Conservation (phyloP, 2,113 vertebrate species). For the Anthoscopus minutus region DNA sequence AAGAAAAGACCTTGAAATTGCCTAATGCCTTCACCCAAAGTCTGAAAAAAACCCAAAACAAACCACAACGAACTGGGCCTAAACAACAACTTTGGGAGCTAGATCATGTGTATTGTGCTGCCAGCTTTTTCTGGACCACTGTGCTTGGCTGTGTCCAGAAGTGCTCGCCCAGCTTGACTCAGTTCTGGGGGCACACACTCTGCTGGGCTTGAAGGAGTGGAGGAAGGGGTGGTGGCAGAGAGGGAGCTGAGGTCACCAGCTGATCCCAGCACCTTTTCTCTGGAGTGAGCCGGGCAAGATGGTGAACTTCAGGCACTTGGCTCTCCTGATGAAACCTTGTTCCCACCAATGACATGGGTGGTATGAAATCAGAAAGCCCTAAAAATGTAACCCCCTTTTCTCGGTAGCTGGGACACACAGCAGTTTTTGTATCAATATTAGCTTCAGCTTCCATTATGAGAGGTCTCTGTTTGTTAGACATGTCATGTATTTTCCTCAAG, state of each 20-base stretch:
- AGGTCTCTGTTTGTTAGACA: not conserved
- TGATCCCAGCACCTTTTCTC: not conserved
- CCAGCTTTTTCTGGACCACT: not conserved
- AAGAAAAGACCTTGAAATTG: not conserved
- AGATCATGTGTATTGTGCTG: fast-evolving
- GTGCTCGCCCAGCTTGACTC: not conserved
- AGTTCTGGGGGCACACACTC: not conserved
- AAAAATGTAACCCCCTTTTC: not conserved
- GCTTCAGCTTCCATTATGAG: not conserved
- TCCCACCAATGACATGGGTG: not conserved
- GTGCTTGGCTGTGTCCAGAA: fast-evolving
- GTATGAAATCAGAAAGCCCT: not conserved
- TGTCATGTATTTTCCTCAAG: not conserved
- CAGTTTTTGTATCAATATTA: not conserved
- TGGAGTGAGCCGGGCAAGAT: not conserved
- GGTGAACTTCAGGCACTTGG: not conserved
- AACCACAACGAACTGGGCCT: no score
- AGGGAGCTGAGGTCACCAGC: not conserved
- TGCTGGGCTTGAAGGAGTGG: not conserved
- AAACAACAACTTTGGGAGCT: not conserved
- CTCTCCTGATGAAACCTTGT: not conserved
- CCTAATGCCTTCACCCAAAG: not conserved
- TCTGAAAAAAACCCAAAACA: not conserved
- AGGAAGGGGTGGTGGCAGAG: not conserved
- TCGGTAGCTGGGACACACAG: not conserved